Percentiles rank a stretch among this genome's conserved stretches.
phyloP scores from a whole-genome alignment of 2,888 invertebrate species.

The Zootermopsis nevadensis region DNA sequence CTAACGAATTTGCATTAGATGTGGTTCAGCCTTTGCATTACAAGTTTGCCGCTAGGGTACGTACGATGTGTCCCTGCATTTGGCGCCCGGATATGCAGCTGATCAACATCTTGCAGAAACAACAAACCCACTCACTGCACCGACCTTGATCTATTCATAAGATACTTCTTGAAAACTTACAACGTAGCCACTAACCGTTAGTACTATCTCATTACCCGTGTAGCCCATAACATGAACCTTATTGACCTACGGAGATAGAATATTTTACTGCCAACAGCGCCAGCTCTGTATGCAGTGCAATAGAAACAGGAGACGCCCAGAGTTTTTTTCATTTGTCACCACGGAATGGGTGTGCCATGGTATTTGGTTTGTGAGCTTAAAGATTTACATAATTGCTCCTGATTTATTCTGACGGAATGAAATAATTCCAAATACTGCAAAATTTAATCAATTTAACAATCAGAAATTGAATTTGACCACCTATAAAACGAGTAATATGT shows the following conservation, averaged over 20 bases:
- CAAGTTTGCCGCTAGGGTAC: not conserved
- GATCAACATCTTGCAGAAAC: not conserved
- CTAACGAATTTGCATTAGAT: not conserved
- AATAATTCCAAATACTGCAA: not conserved
- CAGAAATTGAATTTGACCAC: no score
- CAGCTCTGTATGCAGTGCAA: not conserved
- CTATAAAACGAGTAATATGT: no score
- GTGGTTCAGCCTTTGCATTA: not conserved
- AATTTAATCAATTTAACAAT: no score
- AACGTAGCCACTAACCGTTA: not conserved
- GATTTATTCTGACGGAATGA: not conserved
- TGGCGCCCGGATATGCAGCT: slow-evolving; percentile 1
- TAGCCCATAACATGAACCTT: not conserved
- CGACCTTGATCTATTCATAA: slow-evolving; percentile 13
- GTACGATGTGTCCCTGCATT: not conserved
- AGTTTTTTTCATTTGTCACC: not conserved
- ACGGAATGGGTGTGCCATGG: not conserved
- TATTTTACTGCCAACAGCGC: not conserved
- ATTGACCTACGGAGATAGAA: not conserved
- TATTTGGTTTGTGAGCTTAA: not conserved
- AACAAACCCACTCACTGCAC: not conserved
- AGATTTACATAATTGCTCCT: not conserved
- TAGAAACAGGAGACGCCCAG: slow-evolving; percentile 11
- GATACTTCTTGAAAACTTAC: not conserved
- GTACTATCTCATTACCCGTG: not conserved